Evolutionary conservation across 2,888 invertebrate species (phyloP).

Genomic region (Orthosia gothica): DNA sequence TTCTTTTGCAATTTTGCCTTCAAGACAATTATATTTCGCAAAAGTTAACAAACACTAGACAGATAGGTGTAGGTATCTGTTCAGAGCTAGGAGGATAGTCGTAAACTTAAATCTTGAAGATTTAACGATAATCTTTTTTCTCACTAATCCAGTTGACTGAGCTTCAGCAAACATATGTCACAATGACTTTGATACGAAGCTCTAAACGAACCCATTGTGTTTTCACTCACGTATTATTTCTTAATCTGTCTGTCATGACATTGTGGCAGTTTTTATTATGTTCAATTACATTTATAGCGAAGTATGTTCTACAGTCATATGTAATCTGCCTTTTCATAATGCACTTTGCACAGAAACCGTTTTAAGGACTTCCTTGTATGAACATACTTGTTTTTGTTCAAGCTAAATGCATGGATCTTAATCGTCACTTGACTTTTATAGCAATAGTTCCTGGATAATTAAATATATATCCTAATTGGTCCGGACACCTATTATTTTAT

Average conservation of each 20-base stretch:
- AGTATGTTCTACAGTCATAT: constrained; percentile 4
- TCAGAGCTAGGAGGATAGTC: not conserved
- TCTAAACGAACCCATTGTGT: constrained; percentile 80
- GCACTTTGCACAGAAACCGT: constrained; percentile 13
- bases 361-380: constrained; percentile 20
- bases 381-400: constrained; percentile 11
- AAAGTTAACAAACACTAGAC: constrained; percentile 27
- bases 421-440: constrained; percentile 7
- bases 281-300: constrained; percentile 49
- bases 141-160: constrained; percentile 60
- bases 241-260: constrained; percentile 73
- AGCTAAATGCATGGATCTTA: not conserved
- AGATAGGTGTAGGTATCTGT: constrained; percentile 14
- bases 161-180: constrained; percentile 76
- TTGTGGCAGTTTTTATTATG: constrained; percentile 57
- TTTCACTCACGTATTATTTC: constrained; percentile 83
- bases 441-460: no score
- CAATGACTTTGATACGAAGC: constrained; percentile 73
- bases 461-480: no score
- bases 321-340: constrained; percentile 16
- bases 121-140: constrained; percentile 61
- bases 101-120: constrained; percentile 46
- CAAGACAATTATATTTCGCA: constrained; percentile 30
- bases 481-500: no score
- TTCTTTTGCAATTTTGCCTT: constrained; percentile 22